Conservation (phyloP, 2,888 invertebrate species). For the Mayetiola destructor region DNA sequence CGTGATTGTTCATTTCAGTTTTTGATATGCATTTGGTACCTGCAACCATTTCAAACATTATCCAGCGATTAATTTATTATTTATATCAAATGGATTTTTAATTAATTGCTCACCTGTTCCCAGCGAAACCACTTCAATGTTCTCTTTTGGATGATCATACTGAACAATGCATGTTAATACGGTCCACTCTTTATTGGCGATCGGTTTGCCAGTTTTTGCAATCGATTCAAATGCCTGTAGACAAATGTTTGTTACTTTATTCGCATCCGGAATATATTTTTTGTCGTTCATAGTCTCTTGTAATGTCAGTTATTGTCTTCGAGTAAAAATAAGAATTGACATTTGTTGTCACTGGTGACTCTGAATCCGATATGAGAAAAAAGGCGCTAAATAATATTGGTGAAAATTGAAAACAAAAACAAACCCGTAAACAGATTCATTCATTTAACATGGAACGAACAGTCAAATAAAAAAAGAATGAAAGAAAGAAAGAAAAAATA, state of each 20-base stretch:
- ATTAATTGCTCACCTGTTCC: background rate
- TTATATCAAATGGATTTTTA: background rate
- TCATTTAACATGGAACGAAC: no score
- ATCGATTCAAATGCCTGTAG: constrained; percentile 44
- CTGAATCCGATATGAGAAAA: no score
- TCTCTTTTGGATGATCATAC: constrained; percentile 31
- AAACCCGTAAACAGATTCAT: no score
- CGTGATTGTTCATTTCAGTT: constrained; percentile 44
- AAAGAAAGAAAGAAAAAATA: no score
- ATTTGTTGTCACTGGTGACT: no score
- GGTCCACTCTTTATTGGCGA: constrained; percentile 59
- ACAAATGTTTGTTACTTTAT: constrained; percentile 30
- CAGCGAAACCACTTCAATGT: constrained; percentile 36
- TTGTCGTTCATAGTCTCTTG: no score
- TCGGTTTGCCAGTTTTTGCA: constrained; percentile 70
- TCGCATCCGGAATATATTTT: constrained; percentile 2
- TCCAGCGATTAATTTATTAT: background rate
- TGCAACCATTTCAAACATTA: constrained; percentile 36
- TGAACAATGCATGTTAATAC: constrained; percentile 59
- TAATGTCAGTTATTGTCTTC: no score
- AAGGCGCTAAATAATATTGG: no score
- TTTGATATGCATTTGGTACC: constrained; percentile 85
- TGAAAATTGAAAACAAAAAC: no score
- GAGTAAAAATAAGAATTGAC: no score
- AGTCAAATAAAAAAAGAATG: no score